Evolutionary conservation across 2,888 invertebrate genomes (phyloP), one percentile per base, ranked within the genome.

Genomic region (Drosophila meridionalis): DNA sequence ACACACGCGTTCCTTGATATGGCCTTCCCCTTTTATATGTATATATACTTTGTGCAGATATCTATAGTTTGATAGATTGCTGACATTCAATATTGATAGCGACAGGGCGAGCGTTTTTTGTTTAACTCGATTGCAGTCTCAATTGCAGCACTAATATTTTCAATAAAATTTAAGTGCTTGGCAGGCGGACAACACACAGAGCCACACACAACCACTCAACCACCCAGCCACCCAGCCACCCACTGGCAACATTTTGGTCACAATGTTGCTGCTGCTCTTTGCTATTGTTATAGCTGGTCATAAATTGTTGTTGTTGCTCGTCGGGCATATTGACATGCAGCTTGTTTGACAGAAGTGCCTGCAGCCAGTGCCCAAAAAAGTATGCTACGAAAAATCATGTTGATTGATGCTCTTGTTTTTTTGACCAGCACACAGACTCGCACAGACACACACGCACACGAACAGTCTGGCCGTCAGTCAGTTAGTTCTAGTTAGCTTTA

Each of bases 351-450:
- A 68, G 66, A 66, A 45, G 47, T 34, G 66, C 65, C 47, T 66
- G 61, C 67, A 83, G 47, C n/a, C 47, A 28, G 53, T 8, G 50
- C 59, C 52, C 69, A 53, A 40, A 80, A 82, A 82, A 60, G 61
- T 72, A 60, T 69, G 73, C 71, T 60, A 59, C 53, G 57, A 60
- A 69, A 88, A 63, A 69, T 12, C 62, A 30, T 56, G 78, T 80
- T 85, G 85, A 90, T 85, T 86, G 89, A 85, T 90, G 89, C 80
- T 78, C 69, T 68, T 90, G 88, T 85, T 85, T 84, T 40, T 52
- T 34, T 30, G 48, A 11, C 8, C 34, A 8, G 34, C 30, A 38
- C 14, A 26, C 12, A 38, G 3, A 20, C 34, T 57, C 14, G 20
- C 20, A 20, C 20, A 20, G 20, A 20, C 20, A 20, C 20, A 20